phyloP scores from a whole-genome alignment of 2,797 vertebrate genomes.

The Erethizon dorsatum region DNA sequence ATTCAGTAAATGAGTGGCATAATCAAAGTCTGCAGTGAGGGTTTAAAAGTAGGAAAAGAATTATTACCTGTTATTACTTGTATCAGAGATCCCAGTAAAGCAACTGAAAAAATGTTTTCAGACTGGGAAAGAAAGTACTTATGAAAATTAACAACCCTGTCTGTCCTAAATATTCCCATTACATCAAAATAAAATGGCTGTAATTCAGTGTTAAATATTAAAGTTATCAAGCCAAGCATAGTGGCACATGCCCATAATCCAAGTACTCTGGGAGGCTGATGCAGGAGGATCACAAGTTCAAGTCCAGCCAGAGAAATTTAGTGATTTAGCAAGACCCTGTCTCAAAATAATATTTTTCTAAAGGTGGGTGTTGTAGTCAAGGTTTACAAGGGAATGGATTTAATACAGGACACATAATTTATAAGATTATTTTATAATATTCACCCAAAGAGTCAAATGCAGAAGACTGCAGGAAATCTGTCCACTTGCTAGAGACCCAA shows the following conservation, averaged over 20 bases:
- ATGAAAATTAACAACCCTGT: constrained; percentile 32
- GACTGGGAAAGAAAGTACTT: background rate
- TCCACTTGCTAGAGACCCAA: background rate
- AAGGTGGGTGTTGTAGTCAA: background rate
- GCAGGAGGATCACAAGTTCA: background rate
- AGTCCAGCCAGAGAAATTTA: background rate
- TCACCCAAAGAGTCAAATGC: background rate
- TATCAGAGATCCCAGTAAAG: background rate
- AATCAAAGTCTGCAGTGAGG: constrained; percentile 5
- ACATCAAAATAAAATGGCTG: constrained; percentile 55
- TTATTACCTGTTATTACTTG: background rate
- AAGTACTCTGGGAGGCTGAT: background rate
- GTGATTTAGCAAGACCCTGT: background rate
- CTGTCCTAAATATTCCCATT: constrained; percentile 1
- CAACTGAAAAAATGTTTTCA: constrained; percentile 33
- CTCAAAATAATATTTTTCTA: background rate
- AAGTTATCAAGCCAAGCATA: background rate
- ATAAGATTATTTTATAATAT: background rate
- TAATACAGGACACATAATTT: background rate
- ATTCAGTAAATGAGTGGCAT: constrained; percentile 22
- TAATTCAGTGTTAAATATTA: constrained; percentile 53
- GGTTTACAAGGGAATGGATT: background rate
- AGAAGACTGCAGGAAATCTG: background rate
- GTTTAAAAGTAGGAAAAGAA: background rate
- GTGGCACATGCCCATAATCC: background rate